Base-by-base conservation (phyloP, 2,113 vertebrate species). In the Lethenteron reissneri region DNA sequence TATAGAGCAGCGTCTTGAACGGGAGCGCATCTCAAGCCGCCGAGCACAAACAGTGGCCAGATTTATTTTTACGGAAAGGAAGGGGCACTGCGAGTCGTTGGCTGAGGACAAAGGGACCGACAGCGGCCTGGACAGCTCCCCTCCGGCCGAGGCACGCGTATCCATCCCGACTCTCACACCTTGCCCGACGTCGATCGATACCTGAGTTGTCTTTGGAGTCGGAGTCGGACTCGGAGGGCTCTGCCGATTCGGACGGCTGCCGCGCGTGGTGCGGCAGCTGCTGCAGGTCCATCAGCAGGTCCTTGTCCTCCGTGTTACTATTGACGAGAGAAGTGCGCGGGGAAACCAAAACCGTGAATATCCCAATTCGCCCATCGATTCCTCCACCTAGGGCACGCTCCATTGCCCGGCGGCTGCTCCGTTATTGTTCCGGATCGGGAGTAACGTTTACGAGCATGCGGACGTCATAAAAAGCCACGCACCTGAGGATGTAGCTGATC, bases 401-500 rank as follows among this genome's bases (percentile, higher is more conserved):
- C 6, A 41, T 41, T 41, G 41, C 41, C 41, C 41, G 4, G 41
- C 41, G 41, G 41, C 41, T 41, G 41, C 41, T 41, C 41, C 41
- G 41, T 41, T 7, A 41, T 41, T 41, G 41, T 41, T 41, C 41
- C 41, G 41, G 41, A 5, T 41, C 41, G 41, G 41, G 41, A 41
- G 41, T 41, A 41, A 41, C 41, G 41, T 41, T 41, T 41, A 41
- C 41, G 1, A 41, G 41, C 41, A 41, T 41, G 41, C 41, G 41
- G 41, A 41, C 6, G 6, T 41, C 41, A 41, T 25, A 41, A 41
- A 41, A 41, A 5, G 41, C 41, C 41, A 7, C 41, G 41, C 78
- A 99, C 94, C 94, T 99, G 75, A 99, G 92, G 73, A 99, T 88
- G 70, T 99, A 99, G 82, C 97, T 99, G 81, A 99, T 89, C 94